Percentiles rank a stretch among this genome's conserved stretches.
phyloP scores from a whole-genome alignment of 2,797 vertebrate genomes.

The Schizopygopsis malacanthus region DNA sequence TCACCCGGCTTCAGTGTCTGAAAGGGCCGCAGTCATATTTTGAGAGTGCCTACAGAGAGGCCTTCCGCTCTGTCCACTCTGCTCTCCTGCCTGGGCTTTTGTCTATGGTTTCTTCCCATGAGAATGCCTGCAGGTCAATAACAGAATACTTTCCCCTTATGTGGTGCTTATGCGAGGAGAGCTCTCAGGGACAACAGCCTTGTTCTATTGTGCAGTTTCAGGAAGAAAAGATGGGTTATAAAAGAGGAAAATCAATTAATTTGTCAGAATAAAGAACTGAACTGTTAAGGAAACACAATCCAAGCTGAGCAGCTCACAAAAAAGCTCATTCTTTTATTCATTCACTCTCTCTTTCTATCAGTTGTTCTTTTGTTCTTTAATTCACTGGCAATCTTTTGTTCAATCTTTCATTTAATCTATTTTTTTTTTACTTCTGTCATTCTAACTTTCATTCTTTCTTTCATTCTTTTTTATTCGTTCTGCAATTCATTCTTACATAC shows the following conservation, averaged over 20 bases:
- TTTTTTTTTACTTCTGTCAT: not conserved
- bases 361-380: not conserved
- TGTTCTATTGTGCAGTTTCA: constrained; percentile 42
- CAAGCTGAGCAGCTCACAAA: constrained; percentile 11
- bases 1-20: constrained; percentile 71
- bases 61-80: constrained; percentile 61
- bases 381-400: not conserved
- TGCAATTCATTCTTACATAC: too few relatives aligned
- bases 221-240: constrained; percentile 33
- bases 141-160: constrained; percentile 65
- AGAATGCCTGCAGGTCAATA: constrained; percentile 67
- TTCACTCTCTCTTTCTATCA: not conserved
- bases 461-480: too few relatives aligned
- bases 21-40: constrained; percentile 74
- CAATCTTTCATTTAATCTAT: not conserved
- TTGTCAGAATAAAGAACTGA: constrained; percentile 30
- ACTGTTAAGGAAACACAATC: constrained; percentile 20
- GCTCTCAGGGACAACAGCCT: constrained; percentile 46
- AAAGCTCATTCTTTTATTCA: not conserved
- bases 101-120: constrained; percentile 75
- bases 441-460: not conserved
- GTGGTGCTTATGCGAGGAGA: constrained; percentile 38
- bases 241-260: constrained; percentile 43
- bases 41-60: constrained; percentile 68
- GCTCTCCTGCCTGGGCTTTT: constrained; percentile 69